Base-by-base conservation (phyloP, 2,113 vertebrate species). In the Stictonetta naevosa region DNA sequence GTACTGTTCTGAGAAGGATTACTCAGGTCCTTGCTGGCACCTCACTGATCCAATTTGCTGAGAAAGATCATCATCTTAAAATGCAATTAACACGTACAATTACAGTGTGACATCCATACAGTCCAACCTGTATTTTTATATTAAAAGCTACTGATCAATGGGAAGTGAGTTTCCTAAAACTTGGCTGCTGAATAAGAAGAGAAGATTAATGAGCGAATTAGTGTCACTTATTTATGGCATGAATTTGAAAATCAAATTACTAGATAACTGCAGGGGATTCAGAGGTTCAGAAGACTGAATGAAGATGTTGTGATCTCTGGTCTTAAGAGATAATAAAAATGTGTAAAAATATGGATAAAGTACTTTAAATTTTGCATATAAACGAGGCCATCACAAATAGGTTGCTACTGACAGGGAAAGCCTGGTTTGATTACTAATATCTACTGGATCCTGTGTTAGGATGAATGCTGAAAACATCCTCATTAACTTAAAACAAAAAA, bases 161-260 rank as follows among this genome's bases (percentile, higher is more conserved):
- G 50, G 83, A 95, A 93, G 77, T 76, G 66, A 91, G 56, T 94
- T 96, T 91, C 74, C 92, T 93, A 90, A 67, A 82, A 93, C 91
- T 93, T 91, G 88, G 74, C 86, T 94, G 71, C 81, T 93, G 72
- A 93, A 90, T 79, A 80, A 90, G 68, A 59, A 58, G 34, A 56
- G 94, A 89, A 96, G 92, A 96, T 97, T 94, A 96, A 93, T 90
- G 93, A 79, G 88, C 87, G 81, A 96, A 89, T 91, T 91, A 94
- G 34, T 73, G 92, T 91, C 88, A 77, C 66, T 93, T 78, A 74
- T 94, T 93, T 92, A 77, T 6, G 14, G 81, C 84, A 76, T 87
- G 74, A 82, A 89, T 93, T 87, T 92, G 92, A 94, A 96, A 94
- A 84, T 84, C 66, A 94, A 95, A 93, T 85, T 92, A 71, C 81